Evolutionary conservation across 2,113 vertebrate species (phyloP).

Genomic region (Leptocoma aspasia): DNA sequence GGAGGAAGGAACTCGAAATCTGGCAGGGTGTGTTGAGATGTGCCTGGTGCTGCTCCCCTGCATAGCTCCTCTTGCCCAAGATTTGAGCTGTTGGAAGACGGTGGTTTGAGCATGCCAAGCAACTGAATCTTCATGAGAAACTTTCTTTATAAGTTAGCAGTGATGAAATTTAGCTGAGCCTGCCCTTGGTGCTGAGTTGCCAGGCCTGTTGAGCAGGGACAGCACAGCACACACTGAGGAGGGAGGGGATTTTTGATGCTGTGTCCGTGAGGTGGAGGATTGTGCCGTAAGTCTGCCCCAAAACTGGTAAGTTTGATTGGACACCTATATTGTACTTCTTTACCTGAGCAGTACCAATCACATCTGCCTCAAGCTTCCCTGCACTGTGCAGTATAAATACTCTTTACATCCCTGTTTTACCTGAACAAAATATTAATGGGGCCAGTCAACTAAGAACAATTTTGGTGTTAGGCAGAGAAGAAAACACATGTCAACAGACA

Average conservation of each 20-base stretch:
- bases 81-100: background rate
- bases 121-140: background rate
- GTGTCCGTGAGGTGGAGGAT: background rate
- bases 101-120: background rate
- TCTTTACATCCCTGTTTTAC: background rate
- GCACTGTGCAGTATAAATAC: background rate
- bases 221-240: background rate
- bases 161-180: background rate
- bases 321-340: background rate
- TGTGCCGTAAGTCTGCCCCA: background rate
- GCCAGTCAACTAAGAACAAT: background rate
- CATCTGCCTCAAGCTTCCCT: background rate
- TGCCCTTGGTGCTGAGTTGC: background rate
- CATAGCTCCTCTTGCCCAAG: background rate
- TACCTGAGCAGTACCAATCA: background rate
- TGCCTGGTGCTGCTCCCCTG: background rate
- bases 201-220: background rate
- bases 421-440: background rate
- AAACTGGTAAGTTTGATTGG: background rate
- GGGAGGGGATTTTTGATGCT: background rate
- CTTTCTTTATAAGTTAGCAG: background rate
- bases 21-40: background rate
- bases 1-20: background rate
- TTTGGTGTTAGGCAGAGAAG: background rate
- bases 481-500: fast-evolving